These are phyloP conservation scores for Malurus splendens DNA, from an alignment of 2,797 vertebrate genomes.

Conservation along the genomic window DNA sequence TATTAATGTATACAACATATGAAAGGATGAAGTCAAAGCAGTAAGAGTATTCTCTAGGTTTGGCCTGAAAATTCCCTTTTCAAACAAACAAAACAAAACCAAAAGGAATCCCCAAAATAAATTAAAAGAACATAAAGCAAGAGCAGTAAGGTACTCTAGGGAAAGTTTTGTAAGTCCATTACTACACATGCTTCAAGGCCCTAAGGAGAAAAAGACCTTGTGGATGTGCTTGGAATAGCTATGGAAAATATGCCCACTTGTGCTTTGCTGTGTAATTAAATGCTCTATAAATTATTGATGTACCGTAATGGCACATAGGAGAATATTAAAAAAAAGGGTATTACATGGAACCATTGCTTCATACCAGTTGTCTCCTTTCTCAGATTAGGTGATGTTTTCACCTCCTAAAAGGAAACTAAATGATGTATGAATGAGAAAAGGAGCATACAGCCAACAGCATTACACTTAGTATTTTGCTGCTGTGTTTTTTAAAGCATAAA, in stretches of 20 bases:
- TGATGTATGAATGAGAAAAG: not conserved
- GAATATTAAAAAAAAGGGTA: not conserved
- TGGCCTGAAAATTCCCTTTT: not conserved
- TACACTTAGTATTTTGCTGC: not conserved
- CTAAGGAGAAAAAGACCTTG: not conserved
- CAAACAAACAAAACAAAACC: not conserved
- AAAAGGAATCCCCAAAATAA: not conserved
- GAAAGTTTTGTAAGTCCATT: not conserved
- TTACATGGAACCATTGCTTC: not conserved
- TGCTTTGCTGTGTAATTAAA: conserved; percentile 40
- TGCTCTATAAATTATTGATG: conserved; percentile 8
- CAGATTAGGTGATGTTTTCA: conserved; percentile 11
- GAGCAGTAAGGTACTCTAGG: not conserved
- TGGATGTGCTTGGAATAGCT: not conserved
- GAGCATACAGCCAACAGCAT: not conserved
- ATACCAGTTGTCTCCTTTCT: not conserved
- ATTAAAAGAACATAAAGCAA: not conserved
- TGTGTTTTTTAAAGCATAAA: not conserved
- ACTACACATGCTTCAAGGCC: not conserved
- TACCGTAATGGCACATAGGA: not conserved
- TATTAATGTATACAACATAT: not conserved
- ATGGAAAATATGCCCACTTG: not conserved
- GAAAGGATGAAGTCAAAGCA: not conserved
- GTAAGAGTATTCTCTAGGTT: not conserved
- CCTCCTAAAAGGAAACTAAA: not conserved